Base-by-base conservation (phyloP, 2,113 vertebrate genomes). In the Illadopsis cleaveri region DNA sequence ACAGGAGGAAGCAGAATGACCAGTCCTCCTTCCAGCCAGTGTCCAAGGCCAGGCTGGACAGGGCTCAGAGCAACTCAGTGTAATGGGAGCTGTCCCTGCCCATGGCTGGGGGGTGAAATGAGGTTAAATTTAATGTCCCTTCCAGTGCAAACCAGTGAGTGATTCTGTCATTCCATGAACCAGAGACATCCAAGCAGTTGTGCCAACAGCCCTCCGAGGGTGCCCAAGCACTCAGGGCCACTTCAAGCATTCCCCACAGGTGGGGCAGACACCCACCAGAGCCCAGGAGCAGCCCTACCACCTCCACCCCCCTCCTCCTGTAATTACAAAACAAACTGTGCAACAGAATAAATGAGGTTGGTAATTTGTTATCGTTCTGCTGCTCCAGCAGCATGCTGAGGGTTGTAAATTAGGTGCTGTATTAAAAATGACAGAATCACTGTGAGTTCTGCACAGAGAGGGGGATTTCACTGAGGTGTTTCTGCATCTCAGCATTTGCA, bases 341-440 rank as follows among this genome's bases (percentile, higher is more conserved):
- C 82, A 79, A 92, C 80, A 77, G 87, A 90, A 56, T 60, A 92
- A 90, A 95, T 64, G 57, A 96, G 79, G 48, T 20, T 73, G 82
- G 85, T 72, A 83, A 96, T 94, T 93, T 89, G 80, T 94, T 97
- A 84, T 33, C 9, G 16, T 79, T 91, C 76, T 84, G 83, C 89
- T 86, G 90, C 84, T 92, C 57, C 27, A 0, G 73, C 76, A 96
- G 47, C 45, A 54, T 31, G 75, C 37, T 50, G 72, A 65, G 48
- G 93, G 82, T 79, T 95, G 93, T 81, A 82, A 95, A 86, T 50
- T 78, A 78, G 70, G 77, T 25, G 35, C 19, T 82, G 35, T 22
- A 92, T 93, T 91, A 93, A 94, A 97, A 94, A 95, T 92, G 88
- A 86, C 69, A 75, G 87, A 88, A 85, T 69, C 79, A 38, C 58